phyloP scores from a whole-genome alignment of 2,797 vertebrate genomes.

The Scolopax bukidnonensis region DNA sequence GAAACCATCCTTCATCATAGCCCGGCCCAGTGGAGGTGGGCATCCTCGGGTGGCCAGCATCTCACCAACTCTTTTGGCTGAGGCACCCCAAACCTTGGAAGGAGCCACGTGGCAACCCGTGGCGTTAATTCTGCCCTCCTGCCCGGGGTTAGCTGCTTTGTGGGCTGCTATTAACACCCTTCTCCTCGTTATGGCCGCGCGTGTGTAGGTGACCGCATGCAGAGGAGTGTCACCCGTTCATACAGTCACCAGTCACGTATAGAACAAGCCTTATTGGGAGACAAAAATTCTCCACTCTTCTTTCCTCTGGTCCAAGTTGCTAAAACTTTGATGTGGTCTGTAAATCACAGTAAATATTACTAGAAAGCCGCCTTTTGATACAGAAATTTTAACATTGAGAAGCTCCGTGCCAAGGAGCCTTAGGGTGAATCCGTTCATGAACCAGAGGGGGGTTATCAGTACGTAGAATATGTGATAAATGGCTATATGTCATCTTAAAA shows the following conservation, averaged over 20 bases:
- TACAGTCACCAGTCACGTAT: not conserved
- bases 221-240: not conserved
- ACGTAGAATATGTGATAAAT: slow-evolving; percentile 12
- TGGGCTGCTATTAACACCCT: not conserved
- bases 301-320: not conserved
- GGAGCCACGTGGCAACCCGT: not conserved
- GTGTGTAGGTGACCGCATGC: not conserved
- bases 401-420: not conserved
- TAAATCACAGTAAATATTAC: not conserved
- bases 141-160: not conserved
- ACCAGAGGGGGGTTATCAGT: not conserved
- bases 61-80: not conserved
- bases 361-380: not conserved
- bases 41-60: not conserved
- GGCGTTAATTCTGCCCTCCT: not conserved
- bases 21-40: not conserved
- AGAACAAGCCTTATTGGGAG: not conserved
- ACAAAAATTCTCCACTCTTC: not conserved
- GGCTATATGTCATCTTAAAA: not conserved
- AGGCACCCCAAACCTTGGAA: not conserved
- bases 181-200: not conserved
- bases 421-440: slow-evolving; percentile 1
- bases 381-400: not conserved
- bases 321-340: not conserved
- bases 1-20: not conserved